Percentiles rank a stretch among this genome's conserved stretches.
These are phyloP conservation scores for Dasyurus viverrinus DNA, from an alignment of 2,113 vertebrate genomes.

Conservation along the genomic window DNA sequence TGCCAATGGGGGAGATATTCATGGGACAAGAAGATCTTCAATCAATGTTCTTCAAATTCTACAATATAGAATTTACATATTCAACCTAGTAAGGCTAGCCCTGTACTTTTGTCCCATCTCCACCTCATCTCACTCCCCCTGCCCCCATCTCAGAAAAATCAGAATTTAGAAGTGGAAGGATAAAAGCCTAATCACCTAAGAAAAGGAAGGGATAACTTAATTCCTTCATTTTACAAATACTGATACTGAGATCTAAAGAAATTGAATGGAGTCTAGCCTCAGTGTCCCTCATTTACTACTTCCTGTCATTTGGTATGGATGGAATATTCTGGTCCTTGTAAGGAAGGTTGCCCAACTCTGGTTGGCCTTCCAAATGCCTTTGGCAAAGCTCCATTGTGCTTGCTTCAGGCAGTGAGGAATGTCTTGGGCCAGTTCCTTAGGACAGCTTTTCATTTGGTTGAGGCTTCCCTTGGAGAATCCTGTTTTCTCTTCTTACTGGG, in stretches of 20 bases:
- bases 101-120: background rate
- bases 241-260: background rate
- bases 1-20: background rate
- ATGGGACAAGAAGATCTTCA: background rate
- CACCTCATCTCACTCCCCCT: no score
- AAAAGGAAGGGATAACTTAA: background rate
- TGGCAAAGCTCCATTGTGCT: background rate
- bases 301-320: background rate
- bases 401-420: background rate
- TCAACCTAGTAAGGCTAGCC: background rate
- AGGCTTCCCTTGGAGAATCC: background rate
- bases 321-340: background rate
- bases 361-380: background rate
- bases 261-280: background rate
- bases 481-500: background rate
- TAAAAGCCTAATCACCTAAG: background rate
- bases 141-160: background rate
- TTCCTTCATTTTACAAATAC: background rate
- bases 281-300: background rate
- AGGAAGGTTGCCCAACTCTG: background rate
- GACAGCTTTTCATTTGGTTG: background rate
- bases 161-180: background rate
- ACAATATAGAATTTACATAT: background rate
- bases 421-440: background rate
- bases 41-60: background rate